Evolutionary conservation across 2,888 invertebrate genomes (phyloP).

Genomic region (Nasonovia ribisnigri): DNA sequence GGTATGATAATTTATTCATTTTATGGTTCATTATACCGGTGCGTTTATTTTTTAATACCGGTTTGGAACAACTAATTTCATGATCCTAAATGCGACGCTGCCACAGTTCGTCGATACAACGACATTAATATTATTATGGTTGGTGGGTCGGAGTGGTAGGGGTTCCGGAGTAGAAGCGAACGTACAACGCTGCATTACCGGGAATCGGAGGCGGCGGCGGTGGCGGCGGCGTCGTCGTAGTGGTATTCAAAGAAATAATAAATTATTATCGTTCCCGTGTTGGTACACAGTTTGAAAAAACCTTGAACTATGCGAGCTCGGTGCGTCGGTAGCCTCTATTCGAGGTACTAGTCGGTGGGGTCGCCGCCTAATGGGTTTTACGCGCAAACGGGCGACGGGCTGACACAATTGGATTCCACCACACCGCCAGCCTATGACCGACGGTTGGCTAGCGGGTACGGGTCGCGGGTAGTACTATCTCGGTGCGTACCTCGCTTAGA

Average conservation of each 20-base stretch:
- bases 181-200: background rate
- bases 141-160: background rate
- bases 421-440: background rate
- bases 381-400: slow-evolving; percentile 31
- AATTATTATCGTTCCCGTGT: background rate
- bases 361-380: slow-evolving; percentile 55
- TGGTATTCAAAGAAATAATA: slow-evolving; percentile 2
- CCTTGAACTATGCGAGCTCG: slow-evolving; percentile 54
- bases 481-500: slow-evolving; percentile 49
- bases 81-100: background rate
- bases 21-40: too few species aligned
- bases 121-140: background rate
- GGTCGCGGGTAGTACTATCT: background rate
- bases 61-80: background rate
- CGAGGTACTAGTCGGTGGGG: slow-evolving; percentile 45
- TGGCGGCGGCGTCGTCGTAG: background rate
- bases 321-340: slow-evolving; percentile 34
- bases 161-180: background rate
- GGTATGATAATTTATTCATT: background rate
- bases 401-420: slow-evolving; percentile 3
- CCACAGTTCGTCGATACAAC: background rate
- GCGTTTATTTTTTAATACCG: background rate
- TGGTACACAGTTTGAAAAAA: background rate
- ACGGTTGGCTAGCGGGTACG: background rate
- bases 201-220: background rate